Percentiles rank a stretch among this genome's conserved stretches.
These are phyloP conservation scores for Crocallis elinguaria DNA, from an alignment of 2,888 invertebrate genomes.

Conservation along the genomic window DNA sequence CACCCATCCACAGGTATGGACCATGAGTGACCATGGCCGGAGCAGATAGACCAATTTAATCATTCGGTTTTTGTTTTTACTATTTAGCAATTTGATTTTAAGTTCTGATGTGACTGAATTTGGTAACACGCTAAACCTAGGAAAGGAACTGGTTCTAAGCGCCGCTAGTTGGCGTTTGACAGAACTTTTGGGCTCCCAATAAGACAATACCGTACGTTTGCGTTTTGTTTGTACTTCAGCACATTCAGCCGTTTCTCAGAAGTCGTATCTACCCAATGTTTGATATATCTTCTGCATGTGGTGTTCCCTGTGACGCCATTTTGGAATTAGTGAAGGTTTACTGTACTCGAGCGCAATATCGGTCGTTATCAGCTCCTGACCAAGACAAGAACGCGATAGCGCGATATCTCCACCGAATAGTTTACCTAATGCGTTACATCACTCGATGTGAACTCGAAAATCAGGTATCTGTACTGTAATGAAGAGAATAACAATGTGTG, in stretches of 20 bases:
- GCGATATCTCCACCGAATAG: conserved; percentile 32
- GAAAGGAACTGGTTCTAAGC: too few relatives aligned
- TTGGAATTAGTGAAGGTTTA: conserved; percentile 45
- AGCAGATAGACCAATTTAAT: too few relatives aligned
- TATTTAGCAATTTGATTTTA: too few relatives aligned
- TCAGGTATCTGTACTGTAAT: conserved; percentile 54
- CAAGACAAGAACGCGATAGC: conserved; percentile 53
- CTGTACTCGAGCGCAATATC: conserved; percentile 43
- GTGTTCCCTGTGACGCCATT: conserved; percentile 35
- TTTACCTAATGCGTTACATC: conserved; percentile 47
- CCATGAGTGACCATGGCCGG: too few relatives aligned
- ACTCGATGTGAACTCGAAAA: conserved; percentile 40
- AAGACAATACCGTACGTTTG: too few relatives aligned
- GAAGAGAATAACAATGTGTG: conserved; percentile 43
- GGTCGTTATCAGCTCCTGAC: conserved; percentile 61
- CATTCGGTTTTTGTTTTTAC: too few relatives aligned
- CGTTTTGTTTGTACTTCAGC: too few relatives aligned
- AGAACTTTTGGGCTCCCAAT: too few relatives aligned
- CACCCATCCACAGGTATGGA: conserved; percentile 69
- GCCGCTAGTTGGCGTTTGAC: too few relatives aligned
- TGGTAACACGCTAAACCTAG: too few relatives aligned
- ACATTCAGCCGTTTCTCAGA: not conserved
- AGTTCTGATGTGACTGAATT: too few relatives aligned
- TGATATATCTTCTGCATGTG: conserved; percentile 8
- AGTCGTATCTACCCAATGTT: not conserved